Conservation (phyloP, 2,113 vertebrate species). For the Globicephala melas region DNA sequence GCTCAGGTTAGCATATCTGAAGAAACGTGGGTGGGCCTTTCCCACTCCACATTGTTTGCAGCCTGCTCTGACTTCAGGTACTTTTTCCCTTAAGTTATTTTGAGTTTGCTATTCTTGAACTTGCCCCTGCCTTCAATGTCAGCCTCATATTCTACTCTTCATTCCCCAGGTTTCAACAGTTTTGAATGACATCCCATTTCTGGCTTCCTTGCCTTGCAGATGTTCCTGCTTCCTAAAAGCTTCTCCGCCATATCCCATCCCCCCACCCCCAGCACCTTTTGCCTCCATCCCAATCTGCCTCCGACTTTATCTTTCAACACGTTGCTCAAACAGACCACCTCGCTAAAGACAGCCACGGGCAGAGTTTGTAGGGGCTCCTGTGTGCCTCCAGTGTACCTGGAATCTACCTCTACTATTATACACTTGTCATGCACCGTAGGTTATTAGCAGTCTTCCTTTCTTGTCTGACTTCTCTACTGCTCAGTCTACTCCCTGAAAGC, state of each 20-base stretch:
- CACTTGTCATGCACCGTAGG: not conserved
- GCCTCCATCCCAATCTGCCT: not conserved
- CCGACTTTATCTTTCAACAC: not conserved
- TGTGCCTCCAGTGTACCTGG: not conserved
- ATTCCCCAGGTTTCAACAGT: not conserved
- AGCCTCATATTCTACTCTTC: not conserved
- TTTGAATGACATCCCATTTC: not conserved
- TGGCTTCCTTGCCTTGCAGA: not conserved
- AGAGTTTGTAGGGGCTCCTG: not conserved
- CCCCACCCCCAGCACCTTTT: not conserved
- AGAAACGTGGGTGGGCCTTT: not conserved
- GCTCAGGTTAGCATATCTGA: not conserved
- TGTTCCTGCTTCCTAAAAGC: not conserved
- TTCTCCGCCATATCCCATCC: not conserved
- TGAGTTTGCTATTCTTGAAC: not conserved
- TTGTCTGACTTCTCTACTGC: not conserved
- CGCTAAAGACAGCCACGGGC: not conserved
- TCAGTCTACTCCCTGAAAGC: not conserved
- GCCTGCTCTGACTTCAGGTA: not conserved
- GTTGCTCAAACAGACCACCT: not conserved
- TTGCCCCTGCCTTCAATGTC: not conserved
- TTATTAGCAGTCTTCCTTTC: not conserved
- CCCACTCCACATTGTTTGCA: not conserved
- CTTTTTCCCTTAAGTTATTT: not conserved
- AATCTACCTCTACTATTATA: fast-evolving